Evolutionary conservation across 1,140 invertebrate species (phyloP), one percentile per base, ranked within the genome.

Genomic region (Zophobas atratus): DNA sequence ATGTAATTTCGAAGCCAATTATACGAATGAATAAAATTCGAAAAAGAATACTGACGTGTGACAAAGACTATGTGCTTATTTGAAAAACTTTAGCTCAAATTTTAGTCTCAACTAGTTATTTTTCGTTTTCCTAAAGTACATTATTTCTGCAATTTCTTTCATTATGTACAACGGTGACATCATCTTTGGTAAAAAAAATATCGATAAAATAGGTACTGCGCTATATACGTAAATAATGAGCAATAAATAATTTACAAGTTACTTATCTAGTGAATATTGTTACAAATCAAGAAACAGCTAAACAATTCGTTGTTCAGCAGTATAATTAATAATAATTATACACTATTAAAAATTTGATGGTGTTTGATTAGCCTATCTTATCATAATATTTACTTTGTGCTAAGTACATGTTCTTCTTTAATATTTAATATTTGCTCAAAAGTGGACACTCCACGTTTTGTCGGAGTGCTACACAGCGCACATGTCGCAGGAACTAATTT

Each of bases 401-500:
- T 84, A 84, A 82, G 78, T 84, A 83, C 83, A 82, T 80, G 74
- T 74, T 80, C 67, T 74, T 67, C 49, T 63, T 60, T 74, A 67
- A 67, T 70, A 78, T 67, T 67, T 67, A 67, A 67, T 76, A 72
- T 81, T 76, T 81, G 71, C 75, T 79, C 72, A 76, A 75, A 80
- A 60, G 78, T 79, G 49, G 20, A 75, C 48, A 73, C 49, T 36
- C 71, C 71, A 55, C 55, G 32, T 73, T 38, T 6, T 3, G 39
- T 67, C 43, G 55, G 49, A 56, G 55, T 41, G 71, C 49, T 55
- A 55, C 71, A 77, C 77, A 79, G 76, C 75, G 79, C 70, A 80
- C 77, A 78, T 77, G 79, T 75, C 78, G 79, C 83, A 86, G 83
- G 84, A 86, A 85, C 84, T 86, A 86, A 84, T 81, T 79, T 82